Conservation (phyloP, 2,888 invertebrate species). For the Sesia apiformis region DNA sequence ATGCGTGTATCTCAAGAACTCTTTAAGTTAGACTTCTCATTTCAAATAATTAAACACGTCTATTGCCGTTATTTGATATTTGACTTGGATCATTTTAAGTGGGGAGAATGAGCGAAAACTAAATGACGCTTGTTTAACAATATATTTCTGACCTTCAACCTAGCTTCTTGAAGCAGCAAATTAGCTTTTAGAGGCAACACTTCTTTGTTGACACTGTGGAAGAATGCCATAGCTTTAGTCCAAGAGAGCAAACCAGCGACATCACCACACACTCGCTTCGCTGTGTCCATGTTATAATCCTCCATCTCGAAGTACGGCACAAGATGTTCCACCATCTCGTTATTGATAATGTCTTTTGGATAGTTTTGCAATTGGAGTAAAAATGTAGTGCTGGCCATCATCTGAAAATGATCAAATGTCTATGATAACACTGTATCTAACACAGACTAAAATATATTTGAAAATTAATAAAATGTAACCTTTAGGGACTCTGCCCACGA, state of each 20-base stretch:
- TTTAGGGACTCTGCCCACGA: constrained; percentile 98
- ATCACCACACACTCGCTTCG: constrained; percentile 95
- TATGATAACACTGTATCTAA: background rate
- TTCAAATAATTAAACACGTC: background rate
- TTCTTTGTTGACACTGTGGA: constrained; percentile 97
- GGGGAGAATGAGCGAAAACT: background rate
- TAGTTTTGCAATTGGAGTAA: constrained; percentile 93
- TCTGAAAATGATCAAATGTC: constrained; percentile 50
- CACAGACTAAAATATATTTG: background rate
- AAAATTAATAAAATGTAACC: constrained; percentile 42
- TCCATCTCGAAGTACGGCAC: constrained; percentile 96
- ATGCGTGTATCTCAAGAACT: no score
- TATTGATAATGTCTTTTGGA: constrained; percentile 96
- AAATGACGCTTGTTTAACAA: background rate
- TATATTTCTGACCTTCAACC: constrained; percentile 79
- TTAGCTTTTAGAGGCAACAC: constrained; percentile 95
- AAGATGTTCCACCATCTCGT: constrained; percentile 96
- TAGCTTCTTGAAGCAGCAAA: constrained; percentile 90
- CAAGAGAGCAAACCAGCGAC: constrained; percentile 96
- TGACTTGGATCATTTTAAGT: background rate
- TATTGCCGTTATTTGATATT: no score
- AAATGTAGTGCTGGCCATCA: constrained; percentile 97
- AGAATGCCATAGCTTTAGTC: constrained; percentile 97
- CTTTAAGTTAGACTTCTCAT: background rate
- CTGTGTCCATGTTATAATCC: constrained; percentile 97